Conservation (phyloP, 2,113 vertebrate species). For the Psettodes erumei region DNA sequence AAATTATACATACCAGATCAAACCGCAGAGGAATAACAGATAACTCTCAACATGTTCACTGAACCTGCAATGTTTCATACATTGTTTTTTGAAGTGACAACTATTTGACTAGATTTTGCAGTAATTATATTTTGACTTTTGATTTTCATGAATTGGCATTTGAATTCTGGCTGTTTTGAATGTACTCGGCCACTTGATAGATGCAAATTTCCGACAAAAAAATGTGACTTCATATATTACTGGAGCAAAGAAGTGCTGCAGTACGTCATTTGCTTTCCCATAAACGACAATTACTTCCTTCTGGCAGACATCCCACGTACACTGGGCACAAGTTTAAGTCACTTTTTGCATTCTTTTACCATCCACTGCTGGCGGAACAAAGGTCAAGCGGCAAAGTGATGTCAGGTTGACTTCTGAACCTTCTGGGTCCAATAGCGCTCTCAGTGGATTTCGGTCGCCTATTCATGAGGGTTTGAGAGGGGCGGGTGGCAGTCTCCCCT, state of each 20-base stretch:
- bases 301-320: neutral
- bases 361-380: slow-evolving; percentile 6
- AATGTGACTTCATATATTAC: neutral
- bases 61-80: neutral
- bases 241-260: neutral
- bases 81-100: neutral
- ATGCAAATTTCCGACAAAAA: neutral
- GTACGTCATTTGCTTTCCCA: neutral
- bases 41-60: neutral
- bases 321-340: neutral
- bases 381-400: slow-evolving; percentile 9
- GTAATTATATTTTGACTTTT: neutral
- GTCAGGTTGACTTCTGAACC: slow-evolving; percentile 30
- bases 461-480: slow-evolving; percentile 14
- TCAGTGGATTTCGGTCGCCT: neutral
- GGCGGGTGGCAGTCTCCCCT: slow-evolving; percentile 37
- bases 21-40: slow-evolving; percentile 10
- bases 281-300: neutral
- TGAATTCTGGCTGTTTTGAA: neutral
- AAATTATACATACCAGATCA: slow-evolving; percentile 27
- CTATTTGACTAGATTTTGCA: neutral
- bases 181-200: neutral
- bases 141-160: neutral
- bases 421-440: neutral
- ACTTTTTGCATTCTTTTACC: neutral